Percentiles rank a stretch among this genome's conserved stretches.
Conservation (phyloP, 1,140 invertebrate genomes). For the Brachionus manjavacas region DNA sequence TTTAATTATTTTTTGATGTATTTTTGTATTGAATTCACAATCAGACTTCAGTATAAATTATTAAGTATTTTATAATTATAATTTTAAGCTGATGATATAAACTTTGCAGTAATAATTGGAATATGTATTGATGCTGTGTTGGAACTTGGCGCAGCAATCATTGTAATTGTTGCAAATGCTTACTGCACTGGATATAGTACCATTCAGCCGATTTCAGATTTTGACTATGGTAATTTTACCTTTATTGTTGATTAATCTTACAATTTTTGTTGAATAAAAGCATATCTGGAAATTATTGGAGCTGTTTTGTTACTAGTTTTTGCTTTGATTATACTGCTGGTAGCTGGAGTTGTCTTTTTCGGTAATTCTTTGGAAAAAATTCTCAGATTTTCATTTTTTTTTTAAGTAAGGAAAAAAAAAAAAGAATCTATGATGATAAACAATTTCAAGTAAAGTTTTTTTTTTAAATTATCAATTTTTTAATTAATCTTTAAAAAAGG, state of each 20-base stretch:
- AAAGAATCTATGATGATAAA: slow-evolving; percentile 34
- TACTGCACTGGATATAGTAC: slow-evolving; percentile 24
- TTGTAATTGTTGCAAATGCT: slow-evolving; percentile 6
- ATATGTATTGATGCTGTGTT: slow-evolving; percentile 11
- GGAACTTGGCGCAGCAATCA: not conserved
- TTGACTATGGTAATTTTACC: slow-evolving; percentile 14
- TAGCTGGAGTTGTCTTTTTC: not conserved
- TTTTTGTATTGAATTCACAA: too few relatives aligned
- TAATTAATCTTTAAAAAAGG: not conserved
- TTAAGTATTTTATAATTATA: not conserved
- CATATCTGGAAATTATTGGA: slow-evolving; percentile 39
- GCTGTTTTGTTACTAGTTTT: slow-evolving; percentile 29
- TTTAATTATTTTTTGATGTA: too few relatives aligned
- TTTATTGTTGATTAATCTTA: too few relatives aligned
- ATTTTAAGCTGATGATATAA: not conserved
- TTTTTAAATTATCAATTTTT: not conserved
- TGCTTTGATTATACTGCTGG: not conserved
- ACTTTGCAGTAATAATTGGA: not conserved
- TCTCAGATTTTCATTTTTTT: not conserved
- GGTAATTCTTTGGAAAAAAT: not conserved
- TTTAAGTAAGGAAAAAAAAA: slow-evolving; percentile 23
- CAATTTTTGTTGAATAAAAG: not conserved
- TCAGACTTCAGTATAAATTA: too few relatives aligned
- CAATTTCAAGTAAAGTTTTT: slow-evolving; percentile 13
- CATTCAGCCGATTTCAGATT: not conserved